phyloP scores from a whole-genome alignment of 2,797 vertebrate species.

The Peromyscus melanophrys region DNA sequence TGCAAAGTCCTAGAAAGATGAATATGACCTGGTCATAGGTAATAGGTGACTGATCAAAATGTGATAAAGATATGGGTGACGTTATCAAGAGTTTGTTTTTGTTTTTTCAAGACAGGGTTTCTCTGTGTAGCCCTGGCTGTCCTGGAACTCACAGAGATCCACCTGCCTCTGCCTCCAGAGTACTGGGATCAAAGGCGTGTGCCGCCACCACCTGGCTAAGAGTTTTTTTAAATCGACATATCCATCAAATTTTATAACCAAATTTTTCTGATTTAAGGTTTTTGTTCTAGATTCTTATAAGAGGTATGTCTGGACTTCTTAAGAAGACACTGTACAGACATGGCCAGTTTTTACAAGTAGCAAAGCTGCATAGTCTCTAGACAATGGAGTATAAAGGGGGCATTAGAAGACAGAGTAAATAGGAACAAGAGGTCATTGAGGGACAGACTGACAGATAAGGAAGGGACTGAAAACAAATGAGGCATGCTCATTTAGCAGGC shows the following conservation, averaged over 20 bases:
- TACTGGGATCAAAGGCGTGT: too few species aligned
- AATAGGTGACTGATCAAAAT: conserved; percentile 20
- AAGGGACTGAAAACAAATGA: neutral
- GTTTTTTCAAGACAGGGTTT: too few species aligned
- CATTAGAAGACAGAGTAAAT: neutral
- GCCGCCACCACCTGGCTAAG: neutral
- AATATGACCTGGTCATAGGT: neutral
- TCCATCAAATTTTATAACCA: neutral
- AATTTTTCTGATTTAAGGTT: neutral
- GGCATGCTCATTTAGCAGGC: neutral
- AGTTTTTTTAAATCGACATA: conserved; percentile 9
- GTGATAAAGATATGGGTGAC: neutral
- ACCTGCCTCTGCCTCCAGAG: too few species aligned
- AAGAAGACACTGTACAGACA: neutral
- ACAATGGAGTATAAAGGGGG: neutral
- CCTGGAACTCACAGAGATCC: too few species aligned
- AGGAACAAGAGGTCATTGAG: neutral
- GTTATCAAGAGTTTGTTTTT: neutral
- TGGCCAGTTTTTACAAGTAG: conserved; percentile 20
- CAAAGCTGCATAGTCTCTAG: neutral
- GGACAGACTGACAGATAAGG: neutral
- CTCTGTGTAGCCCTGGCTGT: too few species aligned
- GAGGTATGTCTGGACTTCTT: neutral
- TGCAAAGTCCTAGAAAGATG: conserved; percentile 1
- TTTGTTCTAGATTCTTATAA: conserved; percentile 4